Conservation (phyloP, 2,888 invertebrate species). For the Gandaritis pyraliata region DNA sequence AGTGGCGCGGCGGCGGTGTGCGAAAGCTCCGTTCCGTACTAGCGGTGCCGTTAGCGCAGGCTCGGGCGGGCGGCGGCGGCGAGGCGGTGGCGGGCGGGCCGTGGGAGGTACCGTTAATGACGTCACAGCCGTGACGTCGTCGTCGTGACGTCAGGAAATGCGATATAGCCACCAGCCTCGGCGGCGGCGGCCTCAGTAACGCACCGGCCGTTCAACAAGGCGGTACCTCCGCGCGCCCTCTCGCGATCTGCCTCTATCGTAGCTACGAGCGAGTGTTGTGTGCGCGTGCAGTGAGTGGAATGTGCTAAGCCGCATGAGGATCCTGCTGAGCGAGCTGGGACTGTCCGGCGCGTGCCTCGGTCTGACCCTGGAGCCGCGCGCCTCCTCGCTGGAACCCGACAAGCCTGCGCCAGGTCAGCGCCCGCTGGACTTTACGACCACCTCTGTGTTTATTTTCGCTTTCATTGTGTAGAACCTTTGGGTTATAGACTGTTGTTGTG, state of each 20-base stretch:
- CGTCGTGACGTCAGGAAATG: slow-evolving; percentile 79
- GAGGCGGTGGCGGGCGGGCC: slow-evolving; percentile 78
- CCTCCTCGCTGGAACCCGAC: slow-evolving; percentile 77
- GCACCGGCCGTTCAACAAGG: slow-evolving; percentile 81
- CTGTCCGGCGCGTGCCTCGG: slow-evolving; percentile 83
- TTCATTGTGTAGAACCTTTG: slow-evolving; percentile 83
- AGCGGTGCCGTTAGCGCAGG: slow-evolving; percentile 83
- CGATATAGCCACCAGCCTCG: slow-evolving; percentile 83
- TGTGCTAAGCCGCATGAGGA: slow-evolving; percentile 84
- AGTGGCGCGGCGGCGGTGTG: slow-evolving; percentile 59
- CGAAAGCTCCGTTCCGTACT: slow-evolving; percentile 78
- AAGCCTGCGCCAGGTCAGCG: slow-evolving; percentile 84
- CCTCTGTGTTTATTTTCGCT: slow-evolving; percentile 84
- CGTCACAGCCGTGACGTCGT: slow-evolving; percentile 77
- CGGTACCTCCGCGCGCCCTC: slow-evolving; percentile 70
- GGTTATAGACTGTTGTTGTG: slow-evolving; percentile 77
- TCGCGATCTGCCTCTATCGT: slow-evolving; percentile 65
- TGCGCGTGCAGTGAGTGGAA: slow-evolving; percentile 83
- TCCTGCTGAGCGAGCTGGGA: slow-evolving; percentile 84
- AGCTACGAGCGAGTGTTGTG: slow-evolving; percentile 73
- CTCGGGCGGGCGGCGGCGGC: slow-evolving; percentile 76
- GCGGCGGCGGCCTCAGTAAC: slow-evolving; percentile 84
- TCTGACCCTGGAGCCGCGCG: slow-evolving; percentile 82
- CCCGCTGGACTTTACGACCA: slow-evolving; percentile 75
- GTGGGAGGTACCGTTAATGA: slow-evolving; percentile 85